A percentile compares a stretch with the other conserved stretches of the same genome.
Evolutionary conservation across 2,888 invertebrate species (phyloP).

Genomic region (Lycophotia porphyrea): DNA sequence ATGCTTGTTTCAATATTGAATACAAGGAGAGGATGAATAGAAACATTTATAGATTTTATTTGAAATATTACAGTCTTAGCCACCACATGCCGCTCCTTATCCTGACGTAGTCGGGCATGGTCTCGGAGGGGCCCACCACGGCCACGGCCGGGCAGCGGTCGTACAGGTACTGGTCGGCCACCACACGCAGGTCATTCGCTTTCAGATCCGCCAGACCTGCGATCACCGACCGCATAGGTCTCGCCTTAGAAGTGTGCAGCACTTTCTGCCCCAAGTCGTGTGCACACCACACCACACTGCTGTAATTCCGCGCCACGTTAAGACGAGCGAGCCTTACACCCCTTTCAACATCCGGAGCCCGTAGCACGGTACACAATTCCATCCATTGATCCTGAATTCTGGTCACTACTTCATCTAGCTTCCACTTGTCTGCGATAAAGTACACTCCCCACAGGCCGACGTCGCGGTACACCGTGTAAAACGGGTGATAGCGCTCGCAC

Average conservation of each 20-base stretch:
- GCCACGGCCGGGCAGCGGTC: constrained; percentile 84
- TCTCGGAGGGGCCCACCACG: constrained; percentile 84
- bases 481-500: constrained; percentile 83
- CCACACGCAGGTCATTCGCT: constrained; percentile 54
- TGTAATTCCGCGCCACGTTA: constrained; percentile 71
- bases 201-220: constrained; percentile 44
- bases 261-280: constrained; percentile 80
- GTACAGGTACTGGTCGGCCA: constrained; percentile 78
- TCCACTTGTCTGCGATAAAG: constrained; percentile 75
- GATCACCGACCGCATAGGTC: constrained; percentile 61
- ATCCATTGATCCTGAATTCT: constrained; percentile 83
- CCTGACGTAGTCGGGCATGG: constrained; percentile 81
- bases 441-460: constrained; percentile 88
- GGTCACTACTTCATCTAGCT: constrained; percentile 80
- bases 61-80: constrained; percentile 76
- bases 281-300: constrained; percentile 75
- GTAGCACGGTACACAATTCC: constrained; percentile 77
- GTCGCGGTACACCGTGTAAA: constrained; percentile 83
- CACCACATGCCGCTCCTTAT: constrained; percentile 81
- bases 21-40: neutral
- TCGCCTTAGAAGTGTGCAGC: constrained; percentile 73
- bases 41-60: neutral
- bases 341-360: constrained; percentile 74
- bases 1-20: too few relatives aligned
- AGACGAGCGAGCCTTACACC: constrained; percentile 78